Evolutionary conservation across 2,797 vertebrate species (phyloP), one percentile per base, ranked within the genome.

Genomic region (Amblyraja radiata): DNA sequence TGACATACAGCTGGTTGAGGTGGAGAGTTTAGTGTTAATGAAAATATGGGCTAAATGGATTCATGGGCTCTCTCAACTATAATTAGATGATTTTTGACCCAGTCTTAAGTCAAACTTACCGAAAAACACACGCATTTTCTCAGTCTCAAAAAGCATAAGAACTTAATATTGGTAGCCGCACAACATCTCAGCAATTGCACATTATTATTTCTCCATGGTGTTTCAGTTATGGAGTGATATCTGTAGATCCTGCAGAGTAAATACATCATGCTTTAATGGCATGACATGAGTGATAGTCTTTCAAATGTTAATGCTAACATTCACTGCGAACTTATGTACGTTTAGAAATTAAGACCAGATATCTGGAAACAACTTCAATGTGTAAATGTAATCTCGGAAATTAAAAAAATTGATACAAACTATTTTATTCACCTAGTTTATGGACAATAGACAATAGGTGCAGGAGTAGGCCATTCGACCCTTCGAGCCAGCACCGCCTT

Each of bases 301-400:
- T 25, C 36, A 46, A 73, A 36, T 32, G 13, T 21, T 28, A 74
- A 25, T 73, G 13, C 9, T 54, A 36, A 23, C 14, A 73, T 36
- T 36, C 9, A 91, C 54, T 13, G 46, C 39, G 39, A 90, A 90
- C 88, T 71, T 71, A 74, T 6, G 23, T 14, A 73, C 14, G 54
- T 25, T 28, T 91, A 74, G 21, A 91, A 71, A 91, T 91, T 16
- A 91, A 28, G 39, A 91, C 25, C 36, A 74, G 68, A 91, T 25
- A 39, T 74, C 21, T 73, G 32, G 32, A 68, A 73, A 13, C n/a
- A 32, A 46, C 71, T 86, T 65, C 58, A 63, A 86, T 63, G 83
- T 8, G 61, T 65, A 61, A 86, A 23, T 73, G 14, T 54, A 23
- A 74, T 23, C 63, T 74, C 4, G 25, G 46, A 74, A 46, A 46